phyloP scores from a whole-genome alignment of 1,140 invertebrate species.

The Parapsyche elsis region DNA sequence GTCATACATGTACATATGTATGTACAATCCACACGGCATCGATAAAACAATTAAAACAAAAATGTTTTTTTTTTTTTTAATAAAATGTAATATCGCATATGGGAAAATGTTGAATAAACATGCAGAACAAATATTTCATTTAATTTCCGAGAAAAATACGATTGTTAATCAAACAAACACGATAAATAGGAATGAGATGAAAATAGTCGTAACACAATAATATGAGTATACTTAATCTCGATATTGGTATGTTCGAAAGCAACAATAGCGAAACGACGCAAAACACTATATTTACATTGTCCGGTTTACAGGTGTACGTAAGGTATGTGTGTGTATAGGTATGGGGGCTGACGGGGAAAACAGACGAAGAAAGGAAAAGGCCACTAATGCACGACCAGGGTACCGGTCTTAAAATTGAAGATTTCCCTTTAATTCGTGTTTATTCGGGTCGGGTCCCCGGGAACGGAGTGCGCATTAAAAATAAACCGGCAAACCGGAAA shows the following conservation, averaged over 20 bases:
- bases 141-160: too few relatives aligned
- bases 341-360: constrained; percentile 1
- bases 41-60: too few relatives aligned
- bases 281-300: constrained; percentile 3
- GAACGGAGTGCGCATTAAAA: constrained; percentile 16
- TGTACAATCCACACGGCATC: too few relatives aligned
- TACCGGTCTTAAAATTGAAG: constrained; percentile 50
- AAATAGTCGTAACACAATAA: too few relatives aligned
- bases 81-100: too few relatives aligned
- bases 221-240: too few relatives aligned
- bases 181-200: too few relatives aligned
- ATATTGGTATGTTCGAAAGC: neutral
- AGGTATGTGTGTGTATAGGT: neutral
- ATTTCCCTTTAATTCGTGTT: constrained; percentile 53
- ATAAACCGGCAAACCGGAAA: constrained; percentile 29
- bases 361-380: constrained; percentile 25
- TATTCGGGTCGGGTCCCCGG: constrained; percentile 34
- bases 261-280: neutral
- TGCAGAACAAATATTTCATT: too few relatives aligned
- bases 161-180: too few relatives aligned
- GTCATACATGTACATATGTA: too few relatives aligned
- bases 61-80: too few relatives aligned
- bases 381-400: constrained; percentile 36
- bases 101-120: too few relatives aligned
- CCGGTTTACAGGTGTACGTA: neutral